Evolutionary conservation across 2,888 invertebrate genomes (phyloP).

Genomic region (Rhamnusium bicolor): DNA sequence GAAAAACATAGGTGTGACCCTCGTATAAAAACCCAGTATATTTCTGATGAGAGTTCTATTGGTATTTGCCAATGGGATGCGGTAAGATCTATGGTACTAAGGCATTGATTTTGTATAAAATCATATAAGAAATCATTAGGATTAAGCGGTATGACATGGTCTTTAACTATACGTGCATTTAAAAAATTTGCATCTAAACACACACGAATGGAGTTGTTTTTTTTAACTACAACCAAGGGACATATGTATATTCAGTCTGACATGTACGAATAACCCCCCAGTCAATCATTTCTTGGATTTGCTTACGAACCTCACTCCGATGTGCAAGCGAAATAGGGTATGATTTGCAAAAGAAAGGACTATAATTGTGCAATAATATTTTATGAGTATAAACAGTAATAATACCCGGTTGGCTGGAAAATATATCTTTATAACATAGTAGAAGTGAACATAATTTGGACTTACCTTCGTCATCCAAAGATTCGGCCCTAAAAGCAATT

Average conservation of each 20-base stretch:
- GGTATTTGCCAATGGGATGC: constrained; percentile 13
- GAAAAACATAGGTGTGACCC: constrained; percentile 2
- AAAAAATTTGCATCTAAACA: constrained; percentile 10
- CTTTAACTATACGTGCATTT: constrained; percentile 6
- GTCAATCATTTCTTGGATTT: not conserved
- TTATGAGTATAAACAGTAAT: not conserved
- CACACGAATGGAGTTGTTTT: not conserved
- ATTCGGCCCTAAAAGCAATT: not conserved
- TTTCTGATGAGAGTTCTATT: not conserved
- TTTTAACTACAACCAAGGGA: not conserved
- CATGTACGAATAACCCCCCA: not conserved
- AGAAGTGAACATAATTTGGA: not conserved
- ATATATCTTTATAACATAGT: not conserved
- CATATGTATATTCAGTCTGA: not conserved
- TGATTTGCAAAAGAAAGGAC: constrained; percentile 11
- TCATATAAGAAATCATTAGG: constrained; percentile 3
- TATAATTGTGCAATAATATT: not conserved
- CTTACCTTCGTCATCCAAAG: not conserved
- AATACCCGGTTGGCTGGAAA: not conserved
- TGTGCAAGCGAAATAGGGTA: not conserved
- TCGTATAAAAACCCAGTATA: constrained; percentile 20
- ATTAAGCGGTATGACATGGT: constrained; percentile 11
- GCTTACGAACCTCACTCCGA: not conserved
- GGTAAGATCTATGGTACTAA: constrained; percentile 17
- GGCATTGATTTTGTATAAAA: not conserved